Evolutionary conservation across 2,797 vertebrate genomes (phyloP), one percentile per base, ranked within the genome.

Genomic region (Cheirogaleus major): DNA sequence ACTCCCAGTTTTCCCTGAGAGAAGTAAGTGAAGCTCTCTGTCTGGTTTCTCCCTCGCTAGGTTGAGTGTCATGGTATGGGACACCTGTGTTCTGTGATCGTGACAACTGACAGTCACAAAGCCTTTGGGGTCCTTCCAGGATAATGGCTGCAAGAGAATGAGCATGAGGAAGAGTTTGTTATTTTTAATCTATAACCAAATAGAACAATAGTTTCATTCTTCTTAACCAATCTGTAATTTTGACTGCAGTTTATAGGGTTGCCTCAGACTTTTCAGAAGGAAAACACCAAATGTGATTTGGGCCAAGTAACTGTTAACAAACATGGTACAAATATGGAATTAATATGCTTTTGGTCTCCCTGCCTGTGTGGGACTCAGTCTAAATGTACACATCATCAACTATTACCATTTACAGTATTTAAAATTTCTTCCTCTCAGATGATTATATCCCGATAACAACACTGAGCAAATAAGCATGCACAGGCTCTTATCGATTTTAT

Each of bases 251-350:
- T n/a, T 84, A 38, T 67, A 69, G 72, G 35, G 82, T 87, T 90
- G 45, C 32, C 79, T 80, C 32, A 88, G 72, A 67, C n/a, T 95
- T 88, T 89, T 73, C 32, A 63, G 91, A 76, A 91, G 63, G 32
- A 70, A 89, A 91, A 57, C 63, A 69, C 23, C 91, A 89, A 85
- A 83, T 69, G 61, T 97, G 59, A 80, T 85, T 86, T 38, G 88
- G 85, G 52, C 59, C 73, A 84, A 52, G 13, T 81, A 76, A 70
- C 57, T 80, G 38, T 88, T 78, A 80, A 86, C 41, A 92, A 80
- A 73, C 52, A 43, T 85, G 81, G 69, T 52, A 76, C 30, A 75
- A 55, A 79, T 70, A 75, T 23, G 69, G 38, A 69, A 61, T 81
- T 78, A 91, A 45, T 89, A 76, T 61, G 18, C 18, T 83, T 96